Base-by-base conservation (phyloP, 2,113 vertebrate genomes). In the Vanacampus margaritifer region DNA sequence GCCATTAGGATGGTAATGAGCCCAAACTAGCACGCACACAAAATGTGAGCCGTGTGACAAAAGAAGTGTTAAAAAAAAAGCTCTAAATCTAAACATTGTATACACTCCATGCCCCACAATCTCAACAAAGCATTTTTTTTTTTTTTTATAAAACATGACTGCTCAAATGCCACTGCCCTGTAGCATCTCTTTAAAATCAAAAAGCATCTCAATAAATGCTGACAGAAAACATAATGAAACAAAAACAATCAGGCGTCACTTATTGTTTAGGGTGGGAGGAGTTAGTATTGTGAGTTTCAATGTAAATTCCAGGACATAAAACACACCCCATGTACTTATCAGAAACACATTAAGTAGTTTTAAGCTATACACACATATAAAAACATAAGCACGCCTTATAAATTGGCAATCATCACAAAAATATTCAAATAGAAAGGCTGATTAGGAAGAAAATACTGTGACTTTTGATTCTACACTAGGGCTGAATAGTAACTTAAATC, bases 1-100 rank as follows among this genome's bases (percentile, higher is more conserved):
- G 72, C 71, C 65, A 90, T 90, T 90, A 84, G 84, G 62, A 87
- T 90, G 88, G 65, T 89, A 91, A 90, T 90, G 85, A 90, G 81
- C 45, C 72, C 68, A 72, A 82, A 86, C 68, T 62, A 72, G 76
- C 78, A 72, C 66, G 67, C 73, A 81, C 26, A 32, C 54, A 57
- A 69, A 78, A 76, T 73, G 73, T 76, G 65, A 56, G 39, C 64
- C 46, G n/a, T 1, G 64, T 72, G 51, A 82, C 79, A 83, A 86
- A 80, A 69, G 72, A 58, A 36, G 69, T 58, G 65, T 72, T 84
- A 72, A 65, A 73, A 37, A 13, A 59, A 43, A 24, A 4, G 72
- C 58, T 45, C n/a, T 39, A 21, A 39, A 48, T 62, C 50, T 45
- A 63, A 54, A 70, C 63, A 48, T 72, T 74, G 68, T 53, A 71